Evolutionary conservation across 1,140 invertebrate genomes (phyloP).

Genomic region (Pogonomyrmex californicus): DNA sequence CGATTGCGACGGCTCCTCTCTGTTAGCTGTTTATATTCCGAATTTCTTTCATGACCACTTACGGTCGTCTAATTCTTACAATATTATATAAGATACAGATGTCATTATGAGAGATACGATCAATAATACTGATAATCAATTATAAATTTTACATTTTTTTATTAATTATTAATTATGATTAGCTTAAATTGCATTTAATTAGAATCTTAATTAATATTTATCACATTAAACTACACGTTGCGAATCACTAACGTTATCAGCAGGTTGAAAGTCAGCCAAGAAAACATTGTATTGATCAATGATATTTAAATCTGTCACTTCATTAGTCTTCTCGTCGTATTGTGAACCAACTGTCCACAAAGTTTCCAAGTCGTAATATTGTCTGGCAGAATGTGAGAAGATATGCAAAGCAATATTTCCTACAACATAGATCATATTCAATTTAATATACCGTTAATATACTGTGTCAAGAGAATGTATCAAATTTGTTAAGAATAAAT

Average conservation of each 20-base stretch:
- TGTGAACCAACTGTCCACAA: slow-evolving; percentile 95
- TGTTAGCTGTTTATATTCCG: no score
- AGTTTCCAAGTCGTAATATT: slow-evolving; percentile 95
- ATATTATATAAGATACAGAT: no score
- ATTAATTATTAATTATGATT: no score
- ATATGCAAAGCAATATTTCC: slow-evolving; percentile 97
- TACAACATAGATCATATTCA: slow-evolving; percentile 83
- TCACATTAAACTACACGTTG: not conserved
- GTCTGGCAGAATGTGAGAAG: slow-evolving; percentile 91
- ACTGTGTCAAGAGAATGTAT: no score
- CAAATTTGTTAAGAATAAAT: no score
- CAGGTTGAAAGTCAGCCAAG: slow-evolving; percentile 89
- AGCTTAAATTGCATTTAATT: no score
- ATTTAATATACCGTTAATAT: slow-evolving; percentile 41
- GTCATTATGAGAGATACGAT: not conserved
- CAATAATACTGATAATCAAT: not conserved
- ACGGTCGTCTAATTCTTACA: no score
- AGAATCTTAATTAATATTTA: not conserved
- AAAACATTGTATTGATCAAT: slow-evolving; percentile 89
- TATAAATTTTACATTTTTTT: slow-evolving; percentile 17
- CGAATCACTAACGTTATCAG: slow-evolving; percentile 67
- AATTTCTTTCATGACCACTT: no score
- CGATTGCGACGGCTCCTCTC: no score
- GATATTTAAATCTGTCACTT: slow-evolving; percentile 88
- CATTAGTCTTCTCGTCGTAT: slow-evolving; percentile 91